phyloP scores from a whole-genome alignment of 2,113 vertebrate species.

The Acinonyx jubatus region DNA sequence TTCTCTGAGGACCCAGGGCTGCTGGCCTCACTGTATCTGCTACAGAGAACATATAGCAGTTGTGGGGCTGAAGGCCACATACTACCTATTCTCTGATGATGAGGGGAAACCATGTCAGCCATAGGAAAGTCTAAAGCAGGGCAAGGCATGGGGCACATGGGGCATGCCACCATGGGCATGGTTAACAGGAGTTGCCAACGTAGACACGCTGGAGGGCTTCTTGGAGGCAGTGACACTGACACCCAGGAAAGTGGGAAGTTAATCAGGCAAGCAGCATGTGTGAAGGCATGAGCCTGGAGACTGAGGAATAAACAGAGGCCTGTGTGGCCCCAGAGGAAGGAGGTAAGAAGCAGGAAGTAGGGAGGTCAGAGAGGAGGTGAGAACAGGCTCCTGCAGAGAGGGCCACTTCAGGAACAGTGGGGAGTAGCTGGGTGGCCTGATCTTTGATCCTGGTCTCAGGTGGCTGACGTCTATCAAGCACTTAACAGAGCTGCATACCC shows the following conservation, averaged over 20 bases:
- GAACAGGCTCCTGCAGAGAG: neutral
- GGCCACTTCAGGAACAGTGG: neutral
- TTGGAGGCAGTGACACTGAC: neutral
- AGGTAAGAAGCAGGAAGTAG: neutral
- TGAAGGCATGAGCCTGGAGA: neutral
- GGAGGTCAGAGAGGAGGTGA: neutral
- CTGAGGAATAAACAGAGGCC: neutral
- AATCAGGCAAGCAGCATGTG: neutral
- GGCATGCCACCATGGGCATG: fast-evolving
- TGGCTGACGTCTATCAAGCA: neutral
- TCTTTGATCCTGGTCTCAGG: neutral
- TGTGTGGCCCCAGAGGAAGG: neutral
- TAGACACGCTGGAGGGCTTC: neutral
- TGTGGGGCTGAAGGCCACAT: neutral
- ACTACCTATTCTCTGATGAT: neutral
- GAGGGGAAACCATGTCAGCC: neutral
- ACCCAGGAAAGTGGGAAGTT: neutral
- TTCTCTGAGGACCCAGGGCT: neutral
- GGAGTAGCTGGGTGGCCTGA: neutral
- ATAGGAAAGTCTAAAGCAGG: neutral
- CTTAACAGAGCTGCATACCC: neutral
- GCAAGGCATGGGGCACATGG: neutral
- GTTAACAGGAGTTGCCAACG: neutral
- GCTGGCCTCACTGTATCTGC: neutral
- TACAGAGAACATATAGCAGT: neutral